These are phyloP conservation scores for Chelmon rostratus DNA, from an alignment of 2,797 vertebrate genomes.

Conservation along the genomic window DNA sequence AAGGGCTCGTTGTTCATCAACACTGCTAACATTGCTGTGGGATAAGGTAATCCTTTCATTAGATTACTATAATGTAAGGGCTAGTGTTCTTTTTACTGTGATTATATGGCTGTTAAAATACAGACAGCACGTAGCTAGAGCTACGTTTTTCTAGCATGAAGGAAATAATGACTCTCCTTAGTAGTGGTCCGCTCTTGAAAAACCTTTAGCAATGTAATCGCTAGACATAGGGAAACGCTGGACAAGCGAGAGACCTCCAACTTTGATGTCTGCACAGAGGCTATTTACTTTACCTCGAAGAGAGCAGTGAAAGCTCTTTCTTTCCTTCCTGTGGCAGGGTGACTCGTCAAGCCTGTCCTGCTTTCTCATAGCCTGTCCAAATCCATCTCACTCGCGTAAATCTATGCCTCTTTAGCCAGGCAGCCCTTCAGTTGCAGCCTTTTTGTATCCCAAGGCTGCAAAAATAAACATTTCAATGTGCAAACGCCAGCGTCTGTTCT, in stretches of 20 bases:
- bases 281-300: constrained; percentile 26
- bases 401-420: constrained; percentile 27
- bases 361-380: constrained; percentile 34
- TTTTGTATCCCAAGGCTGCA: constrained; percentile 63
- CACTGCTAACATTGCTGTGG: constrained; percentile 26
- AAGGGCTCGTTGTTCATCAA: constrained; percentile 34
- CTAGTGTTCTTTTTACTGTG: constrained; percentile 14
- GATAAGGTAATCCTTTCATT: constrained; percentile 33
- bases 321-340: constrained; percentile 14
- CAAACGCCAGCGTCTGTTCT: constrained; percentile 62
- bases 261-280: constrained; percentile 34
- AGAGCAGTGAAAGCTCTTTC: constrained; percentile 3
- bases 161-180: constrained; percentile 33
- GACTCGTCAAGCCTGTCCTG: constrained; percentile 9
- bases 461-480: constrained; percentile 77
- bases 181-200: constrained; percentile 16
- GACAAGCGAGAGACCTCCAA: constrained; percentile 7
- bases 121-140: not conserved
- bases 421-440: constrained; percentile 38
- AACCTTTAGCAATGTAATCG: constrained; percentile 22
- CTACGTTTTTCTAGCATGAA: constrained; percentile 23
- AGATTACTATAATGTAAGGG: constrained; percentile 8
- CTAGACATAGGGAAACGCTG: constrained; percentile 15
- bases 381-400: constrained; percentile 45
- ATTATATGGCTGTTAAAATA: constrained; percentile 39